These are phyloP conservation scores for Suillia variegata DNA, from an alignment of 2,888 invertebrate genomes.

Conservation along the genomic window DNA sequence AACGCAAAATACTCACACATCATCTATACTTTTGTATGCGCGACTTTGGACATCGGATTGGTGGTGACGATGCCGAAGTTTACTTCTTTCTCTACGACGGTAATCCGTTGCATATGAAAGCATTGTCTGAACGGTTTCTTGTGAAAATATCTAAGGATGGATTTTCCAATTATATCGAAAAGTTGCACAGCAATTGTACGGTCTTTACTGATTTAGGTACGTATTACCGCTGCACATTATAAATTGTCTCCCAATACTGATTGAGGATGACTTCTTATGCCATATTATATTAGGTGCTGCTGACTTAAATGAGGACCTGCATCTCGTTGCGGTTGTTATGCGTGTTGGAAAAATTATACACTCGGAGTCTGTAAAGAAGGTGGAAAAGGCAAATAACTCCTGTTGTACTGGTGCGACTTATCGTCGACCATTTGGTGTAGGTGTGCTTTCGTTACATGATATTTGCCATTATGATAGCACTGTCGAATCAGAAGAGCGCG, in stretches of 20 bases:
- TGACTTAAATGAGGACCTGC: conserved; percentile 84
- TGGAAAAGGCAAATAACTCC: conserved; percentile 49
- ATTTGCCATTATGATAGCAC: conserved; percentile 65
- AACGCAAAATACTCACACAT: conserved; percentile 66
- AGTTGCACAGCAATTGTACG: conserved; percentile 85
- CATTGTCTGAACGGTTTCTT: conserved; percentile 86
- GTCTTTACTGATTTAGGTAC: conserved; percentile 78
- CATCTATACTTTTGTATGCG: conserved; percentile 87
- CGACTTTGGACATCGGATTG: conserved; percentile 85
- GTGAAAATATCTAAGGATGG: conserved; percentile 89
- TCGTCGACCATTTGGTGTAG: conserved; percentile 85
- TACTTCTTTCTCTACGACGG: conserved; percentile 87
- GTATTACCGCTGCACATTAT: conserved; percentile 32
- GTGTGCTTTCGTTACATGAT: conserved; percentile 77
- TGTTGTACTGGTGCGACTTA: conserved; percentile 60
- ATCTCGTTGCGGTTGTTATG: conserved; percentile 88
- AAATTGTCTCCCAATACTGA: neutral
- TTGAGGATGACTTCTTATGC: neutral
- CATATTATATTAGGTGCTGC: conserved; percentile 67
- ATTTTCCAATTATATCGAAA: conserved; percentile 86
- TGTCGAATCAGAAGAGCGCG: conserved; percentile 69
- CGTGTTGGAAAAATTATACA: conserved; percentile 83
- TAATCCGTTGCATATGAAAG: conserved; percentile 71
- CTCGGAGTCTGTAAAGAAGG: conserved; percentile 58
- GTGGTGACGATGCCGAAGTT: conserved; percentile 88